Evolutionary conservation across 2,113 vertebrate species (phyloP), one percentile per base, ranked within the genome.

Genomic region (Onychorhynchus coronatus): DNA sequence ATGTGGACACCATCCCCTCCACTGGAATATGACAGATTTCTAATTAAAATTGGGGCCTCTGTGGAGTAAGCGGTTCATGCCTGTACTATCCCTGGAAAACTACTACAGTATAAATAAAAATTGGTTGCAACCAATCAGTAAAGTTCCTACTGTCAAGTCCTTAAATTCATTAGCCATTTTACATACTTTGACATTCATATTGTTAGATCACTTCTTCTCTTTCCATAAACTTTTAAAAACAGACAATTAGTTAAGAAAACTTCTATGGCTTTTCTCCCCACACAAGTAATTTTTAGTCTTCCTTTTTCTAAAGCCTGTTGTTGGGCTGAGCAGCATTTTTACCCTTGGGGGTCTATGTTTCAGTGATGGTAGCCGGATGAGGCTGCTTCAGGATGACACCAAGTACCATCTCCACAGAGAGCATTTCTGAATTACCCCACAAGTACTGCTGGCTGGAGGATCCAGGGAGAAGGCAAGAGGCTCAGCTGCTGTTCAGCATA

Each of bases 161-260:
- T 80, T 89, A 75, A 81, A 88, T 83, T 88, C 63, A 56, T 86
- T 66, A 71, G 49, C 67, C 63, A 37, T 71, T 90, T 86, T 72
- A 68, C 68, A 63, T 80, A 63, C 63, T 96, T 93, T 56, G 53
- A 50, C 39, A 37, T 93, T 95, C 74, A 68, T 47, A 41, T 63
- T 93, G 50, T 78, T 94, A 61, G 50, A 88, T 66, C 31, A 12
- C 50, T 79, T 70, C 35, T 76, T 41, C 44, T 90, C 20, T 85
- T 82, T 81, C 79, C 68, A 42, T 80, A 79, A 91, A 41, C 76
- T 82, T 90, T 78, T 5, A 56, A 94, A 92, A 93, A 79, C 82
- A 94, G 81, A 72, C 37, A 88, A 81, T 94, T 93, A 96, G n/a
- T 91, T 93, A 85, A 81, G 92, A 89, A 80, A 93, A 93, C 75